Base-by-base conservation (phyloP, 2,113 vertebrate species). In the Ovis canadensis region DNA sequence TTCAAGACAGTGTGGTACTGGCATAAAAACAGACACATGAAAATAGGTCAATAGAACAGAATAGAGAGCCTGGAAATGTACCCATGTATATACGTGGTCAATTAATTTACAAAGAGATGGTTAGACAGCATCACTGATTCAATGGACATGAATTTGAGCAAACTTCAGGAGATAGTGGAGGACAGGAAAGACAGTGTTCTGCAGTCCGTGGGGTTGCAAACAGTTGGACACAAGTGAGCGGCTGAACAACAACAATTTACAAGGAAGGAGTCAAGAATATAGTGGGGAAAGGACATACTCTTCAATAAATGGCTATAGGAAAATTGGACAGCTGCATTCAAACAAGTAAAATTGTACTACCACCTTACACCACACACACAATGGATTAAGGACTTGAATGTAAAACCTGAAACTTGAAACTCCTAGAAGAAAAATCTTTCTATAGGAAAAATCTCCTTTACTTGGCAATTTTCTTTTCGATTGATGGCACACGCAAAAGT, bases 131-230 rank as follows among this genome's bases (percentile, higher is more conserved):
- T 71, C 67, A 71, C 5, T 3, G 6, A 1, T 71, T 71, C 67
- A 71, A 23, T 40, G n/a, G 67, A 13, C 67, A 71, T 71, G 67
- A 40, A 71, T 40, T 40, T 71, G 67, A 71, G 19, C n/a, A 71
- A 71, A 71, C 19, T 71, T 40, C n/a, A 71, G 67, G 67, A 40
- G n/a, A 71, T 23, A 71, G 67, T 6, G 19, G 19, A 71, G 67
- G n/a, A 23, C n/a, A 71, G n/a, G 67, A 71, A 71, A 71, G n/a
- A 40, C 0, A 0, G n/a, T 36, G 9, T 71, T 21, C 19, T 71
- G n/a, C n/a, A 71, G n/a, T 71, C 19, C 0, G 0, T 71, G 67
- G 10, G 5, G 67, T 23, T 0, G 5, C n/a, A 71, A 40, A 71
- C 33, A n/a, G 64, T 67, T 40, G n/a, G n/a, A 71, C 10, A 40